Percentiles rank a stretch among this genome's conserved stretches.
phyloP scores from a whole-genome alignment of 2,113 vertebrate genomes.

The Brienomyrus brachyistius region DNA sequence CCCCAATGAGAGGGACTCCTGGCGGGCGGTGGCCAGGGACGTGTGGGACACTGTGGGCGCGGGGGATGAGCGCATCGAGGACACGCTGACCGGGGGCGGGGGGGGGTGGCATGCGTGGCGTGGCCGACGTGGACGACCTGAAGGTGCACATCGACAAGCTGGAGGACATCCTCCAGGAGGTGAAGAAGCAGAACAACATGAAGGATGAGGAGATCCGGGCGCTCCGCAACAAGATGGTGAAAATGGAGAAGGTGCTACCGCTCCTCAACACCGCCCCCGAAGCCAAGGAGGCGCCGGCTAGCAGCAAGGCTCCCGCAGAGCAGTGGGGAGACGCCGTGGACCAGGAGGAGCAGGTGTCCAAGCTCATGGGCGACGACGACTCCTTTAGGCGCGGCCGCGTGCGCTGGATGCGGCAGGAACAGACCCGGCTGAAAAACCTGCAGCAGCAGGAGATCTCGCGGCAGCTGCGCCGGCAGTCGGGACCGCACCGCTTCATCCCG shows the following conservation, averaged over 20 bases:
- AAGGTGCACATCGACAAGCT: conserved; percentile 95
- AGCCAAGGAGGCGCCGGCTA: conserved; percentile 37
- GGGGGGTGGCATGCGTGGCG: conserved; percentile 56
- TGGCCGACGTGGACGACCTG: conserved; percentile 82
- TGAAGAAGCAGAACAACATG: conserved; percentile 97
- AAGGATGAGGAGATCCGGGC: conserved; percentile 95
- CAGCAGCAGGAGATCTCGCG: conserved; percentile 93
- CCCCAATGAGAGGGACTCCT: conserved; percentile 91
- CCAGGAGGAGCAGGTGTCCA: conserved; percentile 63
- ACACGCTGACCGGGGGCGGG: conserved; percentile 57
- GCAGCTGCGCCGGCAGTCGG: conserved; percentile 81
- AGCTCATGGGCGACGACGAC: conserved; percentile 67
- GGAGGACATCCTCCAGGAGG: conserved; percentile 93
- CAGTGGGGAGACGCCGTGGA: conserved; percentile 50
- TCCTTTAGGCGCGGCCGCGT: conserved; percentile 72
- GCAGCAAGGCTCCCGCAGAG: conserved; percentile 30
- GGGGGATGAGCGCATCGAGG: conserved; percentile 88
- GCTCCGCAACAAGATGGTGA: conserved; percentile 91
- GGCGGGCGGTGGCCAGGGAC: conserved; percentile 90
- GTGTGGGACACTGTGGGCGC: conserved; percentile 98
- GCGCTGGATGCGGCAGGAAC: conserved; percentile 91
- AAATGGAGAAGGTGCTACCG: conserved; percentile 95
- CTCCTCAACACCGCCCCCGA: conserved; percentile 74
- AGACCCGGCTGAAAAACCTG: conserved; percentile 82
- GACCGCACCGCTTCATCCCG: conserved; percentile 89